A percentile compares a stretch with the other conserved stretches of the same genome.
Evolutionary conservation across 2,113 vertebrate species (phyloP).

Genomic region (Myotis davidii): DNA sequence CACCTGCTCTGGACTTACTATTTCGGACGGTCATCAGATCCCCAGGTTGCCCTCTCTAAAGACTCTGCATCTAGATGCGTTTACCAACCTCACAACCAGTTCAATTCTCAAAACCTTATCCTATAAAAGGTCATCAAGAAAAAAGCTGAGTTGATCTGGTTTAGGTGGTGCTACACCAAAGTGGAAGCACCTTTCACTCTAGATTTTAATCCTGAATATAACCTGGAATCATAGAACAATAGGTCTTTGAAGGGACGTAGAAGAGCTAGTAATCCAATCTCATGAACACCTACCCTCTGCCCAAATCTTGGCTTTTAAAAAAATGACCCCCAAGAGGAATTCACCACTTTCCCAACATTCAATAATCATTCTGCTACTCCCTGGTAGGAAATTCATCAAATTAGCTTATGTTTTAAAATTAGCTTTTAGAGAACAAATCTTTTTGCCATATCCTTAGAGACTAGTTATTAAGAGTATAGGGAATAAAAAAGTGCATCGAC

Average conservation of each 20-base stretch:
- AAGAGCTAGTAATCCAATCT: neutral
- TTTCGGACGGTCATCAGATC: neutral
- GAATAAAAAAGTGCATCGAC: neutral
- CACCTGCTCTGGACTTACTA: neutral
- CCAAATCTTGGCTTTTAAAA: neutral
- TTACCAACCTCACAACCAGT: neutral
- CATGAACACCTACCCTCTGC: neutral
- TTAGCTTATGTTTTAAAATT: slow-evolving; percentile 26
- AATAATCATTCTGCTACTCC: neutral
- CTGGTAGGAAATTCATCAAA: slow-evolving; percentile 8
- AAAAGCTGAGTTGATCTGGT: neutral
- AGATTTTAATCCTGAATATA: neutral
- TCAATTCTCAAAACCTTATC: neutral
- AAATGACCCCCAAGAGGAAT: neutral
- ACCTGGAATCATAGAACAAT: neutral
- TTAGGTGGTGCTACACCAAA: neutral
- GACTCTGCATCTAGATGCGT: neutral
- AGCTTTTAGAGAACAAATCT: slow-evolving; percentile 32
- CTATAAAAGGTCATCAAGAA: neutral
- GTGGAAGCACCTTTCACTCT: neutral
- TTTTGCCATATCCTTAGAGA: slow-evolving; percentile 28
- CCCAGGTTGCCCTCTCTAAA: neutral
- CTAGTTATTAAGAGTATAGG: neutral
- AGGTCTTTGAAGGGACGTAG: neutral
- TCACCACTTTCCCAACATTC: neutral